Conservation (phyloP, 2,888 invertebrate genomes). For the Parascotia fuliginaria region DNA sequence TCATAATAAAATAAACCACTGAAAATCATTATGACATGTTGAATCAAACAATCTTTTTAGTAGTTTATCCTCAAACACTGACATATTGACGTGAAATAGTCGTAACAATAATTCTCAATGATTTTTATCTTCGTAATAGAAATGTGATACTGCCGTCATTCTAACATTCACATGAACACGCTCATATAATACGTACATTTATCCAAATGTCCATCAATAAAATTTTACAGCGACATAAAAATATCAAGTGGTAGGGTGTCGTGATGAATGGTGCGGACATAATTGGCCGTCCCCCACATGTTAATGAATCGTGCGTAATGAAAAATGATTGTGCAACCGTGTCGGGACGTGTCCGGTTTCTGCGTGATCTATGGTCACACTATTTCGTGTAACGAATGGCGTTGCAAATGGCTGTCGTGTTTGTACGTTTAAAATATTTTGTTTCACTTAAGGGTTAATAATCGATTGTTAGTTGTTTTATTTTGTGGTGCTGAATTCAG, state of each 20-base stretch:
- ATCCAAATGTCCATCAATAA: constrained; percentile 44
- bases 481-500: background rate
- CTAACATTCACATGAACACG: background rate
- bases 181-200: constrained; percentile 15
- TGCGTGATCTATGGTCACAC: constrained; percentile 64
- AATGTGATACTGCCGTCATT: background rate
- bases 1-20: too few species aligned
- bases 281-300: constrained; percentile 78
- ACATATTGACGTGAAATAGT: too few species aligned
- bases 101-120: too few species aligned
- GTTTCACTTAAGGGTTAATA: constrained; percentile 7
- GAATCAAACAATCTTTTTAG: too few species aligned
- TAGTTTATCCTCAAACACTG: too few species aligned
- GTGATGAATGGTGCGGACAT: constrained; percentile 78
- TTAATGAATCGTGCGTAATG: constrained; percentile 83
- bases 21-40: too few species aligned
- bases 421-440: constrained; percentile 41
- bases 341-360: constrained; percentile 54
- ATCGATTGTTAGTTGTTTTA: background rate
- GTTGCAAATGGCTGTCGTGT: constrained; percentile 58
- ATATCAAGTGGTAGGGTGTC: constrained; percentile 72
- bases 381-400: constrained; percentile 61
- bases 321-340: constrained; percentile 75
- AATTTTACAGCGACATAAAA: constrained; percentile 58
- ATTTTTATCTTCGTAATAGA: background rate